Evolutionary conservation across 64 coral and sea anemone species (phyloP), one percentile per base, ranked within the genome.

Genomic region (Porites australiensis): DNA sequence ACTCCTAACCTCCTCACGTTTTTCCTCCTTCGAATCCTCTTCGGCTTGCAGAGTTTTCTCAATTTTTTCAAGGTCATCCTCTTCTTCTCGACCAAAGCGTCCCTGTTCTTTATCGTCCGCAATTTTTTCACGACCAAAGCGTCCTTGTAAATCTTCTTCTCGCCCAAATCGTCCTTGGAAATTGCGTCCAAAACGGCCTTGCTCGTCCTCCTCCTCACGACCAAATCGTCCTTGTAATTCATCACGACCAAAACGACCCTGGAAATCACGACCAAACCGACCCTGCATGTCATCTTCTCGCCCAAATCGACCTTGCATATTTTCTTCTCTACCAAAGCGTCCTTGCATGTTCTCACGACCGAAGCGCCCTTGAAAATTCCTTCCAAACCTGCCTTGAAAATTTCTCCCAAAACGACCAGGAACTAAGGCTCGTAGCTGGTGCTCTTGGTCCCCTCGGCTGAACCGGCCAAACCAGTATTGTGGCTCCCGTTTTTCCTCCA

Each of bases 401-500:
- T 80, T 85, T 46, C 91, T 83, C 48, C 91, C 91, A 69, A 86
- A 93, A 13, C 91, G 70, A 44, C 91, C 91, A 63, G 89, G 89
- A 16, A 74, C 77, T 8, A 65, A 2, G 16, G 79, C 13, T 16
- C 79, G 79, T 11, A 45, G 12, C 79, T 47, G 57, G 0, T 82
- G 79, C 8, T 64, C 79, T 21, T 46, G 62, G 3, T 58, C 44
- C 63, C 51, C 89, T 61, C 89, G 72, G 47, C 64, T 72, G 58
- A 93, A 93, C 13, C 91, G 72, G 46, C 91, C 91, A 61, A 70
- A 87, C 91, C 91, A 93, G 9, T 68, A 93, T 44, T 93, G 91
- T 16, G 91, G 91, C 50, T 58, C 62, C 44, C 86, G 74, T 52
- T 88, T 88, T 0, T 74, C 51, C 9, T 51, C 64, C 3, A 65